Conservation (phyloP, 2,113 vertebrate species). For the Amazona guildingii region DNA sequence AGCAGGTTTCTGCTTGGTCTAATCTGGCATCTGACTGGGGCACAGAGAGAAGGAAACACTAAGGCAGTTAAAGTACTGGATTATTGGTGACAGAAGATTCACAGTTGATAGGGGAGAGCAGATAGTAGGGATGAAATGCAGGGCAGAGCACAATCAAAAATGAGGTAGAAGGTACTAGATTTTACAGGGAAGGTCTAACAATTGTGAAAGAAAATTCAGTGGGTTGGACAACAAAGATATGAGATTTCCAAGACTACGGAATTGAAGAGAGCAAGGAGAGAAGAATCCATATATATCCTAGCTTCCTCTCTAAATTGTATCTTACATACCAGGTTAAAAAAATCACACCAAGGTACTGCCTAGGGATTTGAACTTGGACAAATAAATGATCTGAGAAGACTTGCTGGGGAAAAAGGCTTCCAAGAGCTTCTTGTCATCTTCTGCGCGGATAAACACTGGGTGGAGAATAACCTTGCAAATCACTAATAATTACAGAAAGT, state of each 20-base stretch:
- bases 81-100: conserved; percentile 54
- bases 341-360: not conserved
- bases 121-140: not conserved
- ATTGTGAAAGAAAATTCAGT: not conserved
- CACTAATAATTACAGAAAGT: not conserved
- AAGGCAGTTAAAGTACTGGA: conserved; percentile 50
- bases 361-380: not conserved
- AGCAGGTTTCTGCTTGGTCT: conserved; percentile 39
- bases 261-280: not conserved
- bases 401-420: not conserved
- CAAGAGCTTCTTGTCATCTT: not conserved
- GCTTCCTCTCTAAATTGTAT: not conserved
- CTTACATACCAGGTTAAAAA: not conserved
- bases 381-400: not conserved
- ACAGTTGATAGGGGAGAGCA: conserved; percentile 6
- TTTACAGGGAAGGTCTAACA: not conserved
- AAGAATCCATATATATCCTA: not conserved
- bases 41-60: conserved; percentile 46
- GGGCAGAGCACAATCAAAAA: not conserved
- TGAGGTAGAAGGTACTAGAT: not conserved
- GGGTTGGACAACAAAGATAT: not conserved
- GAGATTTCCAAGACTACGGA: not conserved
- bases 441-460: rapidly evolving
- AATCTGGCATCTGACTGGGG: conserved; percentile 50
- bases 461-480: not conserved